Evolutionary conservation across 2,888 invertebrate species (phyloP), one percentile per base, ranked within the genome.

Genomic region (Elgonia sp.): DNA sequence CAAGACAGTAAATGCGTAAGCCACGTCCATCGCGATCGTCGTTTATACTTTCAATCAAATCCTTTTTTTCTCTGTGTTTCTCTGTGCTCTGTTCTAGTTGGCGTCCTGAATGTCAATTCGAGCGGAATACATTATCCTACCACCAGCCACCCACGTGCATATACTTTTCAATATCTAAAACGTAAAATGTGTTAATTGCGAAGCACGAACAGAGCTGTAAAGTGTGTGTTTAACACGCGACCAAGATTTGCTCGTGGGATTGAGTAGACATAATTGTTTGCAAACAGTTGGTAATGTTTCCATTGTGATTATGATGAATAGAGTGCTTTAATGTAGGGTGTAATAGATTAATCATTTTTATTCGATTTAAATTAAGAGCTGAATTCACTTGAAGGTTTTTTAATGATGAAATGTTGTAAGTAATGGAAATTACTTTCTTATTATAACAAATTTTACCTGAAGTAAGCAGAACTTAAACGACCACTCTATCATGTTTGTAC

Each of bases 21-120:
- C 88, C 89, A 90, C 90, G 91, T 92, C 92, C 79, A 83, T 84
- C 65, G 42, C 67, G 69, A 72, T 81, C 88, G 89, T 92, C 92
- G 92, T 93, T 67, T 80, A 85, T 92, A 92, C 92, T 92, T 92
- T 93, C 93, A 92, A 93, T 93, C 93, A 91, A 89, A 89, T 90
- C 81, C 63, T 55, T 80, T 82, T 76, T 70, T 79, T 29, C 46
- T 8, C 50, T 12, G 50, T 83, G n/a, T n/a, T n/a, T n/a, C 84
- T 86, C 82, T 77, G 72, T 62, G 57, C 67, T 60, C 73, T 77
- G 67, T 86, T 83, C 85, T 79, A 85, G 77, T 87, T 89, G 87
- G 90, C 89, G 89, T 89, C 88, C 75, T 73, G 87, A 82, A 89
- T 84, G 89, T 87, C 87, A 91, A 89, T 91, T 90, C 91, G 85